phyloP scores from a whole-genome alignment of 2,113 vertebrate genomes.

The Neopipo cinnamomea region DNA sequence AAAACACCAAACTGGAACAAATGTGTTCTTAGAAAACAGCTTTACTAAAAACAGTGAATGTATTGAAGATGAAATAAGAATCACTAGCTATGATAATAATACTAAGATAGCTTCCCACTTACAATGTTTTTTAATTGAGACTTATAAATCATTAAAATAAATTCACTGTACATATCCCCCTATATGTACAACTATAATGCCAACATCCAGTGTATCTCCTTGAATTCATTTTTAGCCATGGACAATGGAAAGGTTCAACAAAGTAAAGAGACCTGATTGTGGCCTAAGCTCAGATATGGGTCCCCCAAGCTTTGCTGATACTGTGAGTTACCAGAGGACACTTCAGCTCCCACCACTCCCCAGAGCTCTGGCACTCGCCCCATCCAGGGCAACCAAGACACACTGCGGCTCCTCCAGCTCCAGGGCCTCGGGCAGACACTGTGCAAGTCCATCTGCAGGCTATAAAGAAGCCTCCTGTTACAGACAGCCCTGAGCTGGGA shows the following conservation, averaged over 20 bases:
- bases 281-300: not conserved
- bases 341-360: not conserved
- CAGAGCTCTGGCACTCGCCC: not conserved
- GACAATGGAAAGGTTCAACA: not conserved
- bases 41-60: not conserved
- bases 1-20: not conserved
- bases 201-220: not conserved
- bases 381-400: not conserved
- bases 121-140: not conserved
- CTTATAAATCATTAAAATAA: not conserved
- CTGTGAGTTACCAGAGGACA: not conserved
- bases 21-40: not conserved
- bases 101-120: not conserved
- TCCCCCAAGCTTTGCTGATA: not conserved
- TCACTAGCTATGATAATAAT: not conserved
- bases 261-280: not conserved
- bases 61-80: not conserved
- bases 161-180: not conserved
- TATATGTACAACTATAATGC: not conserved
- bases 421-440: not conserved
- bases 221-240: not conserved
- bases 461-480: not conserved
- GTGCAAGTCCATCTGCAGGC: not conserved
- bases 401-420: not conserved
- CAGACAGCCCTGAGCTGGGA: not conserved